Evolutionary conservation across 2,888 invertebrate species (phyloP).

Genomic region (Embidobia sp.): DNA sequence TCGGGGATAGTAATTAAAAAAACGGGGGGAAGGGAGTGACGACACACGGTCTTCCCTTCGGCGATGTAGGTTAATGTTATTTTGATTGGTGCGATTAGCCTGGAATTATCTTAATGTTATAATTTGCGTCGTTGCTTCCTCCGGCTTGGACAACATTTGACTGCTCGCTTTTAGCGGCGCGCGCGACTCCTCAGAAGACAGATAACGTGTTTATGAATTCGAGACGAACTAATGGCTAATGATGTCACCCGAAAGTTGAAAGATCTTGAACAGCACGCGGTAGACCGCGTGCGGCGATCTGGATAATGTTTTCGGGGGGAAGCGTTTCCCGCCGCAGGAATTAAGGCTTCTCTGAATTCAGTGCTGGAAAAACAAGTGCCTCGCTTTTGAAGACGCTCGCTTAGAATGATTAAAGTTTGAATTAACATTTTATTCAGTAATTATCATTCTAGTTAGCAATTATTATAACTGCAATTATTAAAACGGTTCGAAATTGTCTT

Average conservation of each 20-base stretch:
- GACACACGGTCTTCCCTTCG: slow-evolving; percentile 1
- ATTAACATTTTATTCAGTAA: too few relatives aligned
- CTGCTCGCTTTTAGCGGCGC: background rate
- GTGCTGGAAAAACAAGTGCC: too few relatives aligned
- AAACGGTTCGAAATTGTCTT: too few relatives aligned
- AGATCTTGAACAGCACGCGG: slow-evolving; percentile 17
- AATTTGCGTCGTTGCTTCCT: slow-evolving; percentile 30
- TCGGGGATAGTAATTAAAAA: too few relatives aligned
- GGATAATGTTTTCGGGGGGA: slow-evolving; percentile 1
- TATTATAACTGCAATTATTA: too few relatives aligned
- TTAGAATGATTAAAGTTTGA: too few relatives aligned
- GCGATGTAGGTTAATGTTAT: slow-evolving; percentile 44
- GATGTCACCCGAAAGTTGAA: slow-evolving; percentile 33
- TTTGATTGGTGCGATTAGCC: slow-evolving; percentile 41
- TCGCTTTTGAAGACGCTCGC: too few relatives aligned
- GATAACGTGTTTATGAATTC: slow-evolving; percentile 41
- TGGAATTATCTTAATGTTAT: slow-evolving; percentile 33
- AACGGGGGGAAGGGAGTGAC: background rate
- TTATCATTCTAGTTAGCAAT: too few relatives aligned
- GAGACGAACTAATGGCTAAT: slow-evolving; percentile 20
- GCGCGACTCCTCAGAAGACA: slow-evolving; percentile 9
- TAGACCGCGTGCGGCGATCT: slow-evolving; percentile 5
- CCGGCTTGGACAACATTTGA: background rate
- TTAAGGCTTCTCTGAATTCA: too few relatives aligned
- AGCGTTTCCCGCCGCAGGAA: background rate